Base-by-base conservation (phyloP, 2,113 vertebrate species). In the Gambusia affinis region DNA sequence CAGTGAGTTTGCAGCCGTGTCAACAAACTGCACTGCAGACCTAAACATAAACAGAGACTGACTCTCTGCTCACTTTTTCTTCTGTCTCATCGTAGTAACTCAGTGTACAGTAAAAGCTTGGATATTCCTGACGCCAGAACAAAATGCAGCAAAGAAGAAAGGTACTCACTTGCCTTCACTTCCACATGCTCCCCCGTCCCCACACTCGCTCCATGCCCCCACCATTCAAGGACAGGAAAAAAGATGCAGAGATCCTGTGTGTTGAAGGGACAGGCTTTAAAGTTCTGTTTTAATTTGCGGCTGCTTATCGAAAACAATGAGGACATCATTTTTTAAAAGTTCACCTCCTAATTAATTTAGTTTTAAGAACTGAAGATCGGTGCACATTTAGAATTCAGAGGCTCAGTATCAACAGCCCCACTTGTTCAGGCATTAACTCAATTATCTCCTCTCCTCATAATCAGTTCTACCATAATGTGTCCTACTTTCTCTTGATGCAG, bases 61-160 rank as follows among this genome's bases (percentile, higher is more conserved):
- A 93, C 83, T 81, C 76, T 91, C 78, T 95, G 95, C 95, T 95
- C 91, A 88, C 95, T 97, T 95, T 97, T 95, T 97, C 95, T 93
- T 95, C 95, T 92, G 95, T 92, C 87, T 89, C 85, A 80, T 94
- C 95, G 84, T 97, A 99, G 97, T 98, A 97, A 97, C 95, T 96
- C 96, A 95, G 93, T 97, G 95, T 97, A 96, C 97, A 98, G 97
- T 98, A 97, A 98, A 97, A 97, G 96, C 96, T 96, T 98, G 96
- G 96, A 98, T 95, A 98, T 97, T 95, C 95, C 96, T 93, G 96
- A 96, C 70, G 96, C 95, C 96, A 93, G 96, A 95, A 94, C 95
- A 96, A 97, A 96, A 96, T 93, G 95, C 96, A 97, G 95, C 96
- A 96, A 95, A 97, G 96, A 97, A 91, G 97, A 97, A 97, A 98